Percentiles rank a stretch among this genome's conserved stretches.
These are phyloP conservation scores for Potamarius usumacintae DNA, from an alignment of 2,113 vertebrate species.

Conservation along the genomic window DNA sequence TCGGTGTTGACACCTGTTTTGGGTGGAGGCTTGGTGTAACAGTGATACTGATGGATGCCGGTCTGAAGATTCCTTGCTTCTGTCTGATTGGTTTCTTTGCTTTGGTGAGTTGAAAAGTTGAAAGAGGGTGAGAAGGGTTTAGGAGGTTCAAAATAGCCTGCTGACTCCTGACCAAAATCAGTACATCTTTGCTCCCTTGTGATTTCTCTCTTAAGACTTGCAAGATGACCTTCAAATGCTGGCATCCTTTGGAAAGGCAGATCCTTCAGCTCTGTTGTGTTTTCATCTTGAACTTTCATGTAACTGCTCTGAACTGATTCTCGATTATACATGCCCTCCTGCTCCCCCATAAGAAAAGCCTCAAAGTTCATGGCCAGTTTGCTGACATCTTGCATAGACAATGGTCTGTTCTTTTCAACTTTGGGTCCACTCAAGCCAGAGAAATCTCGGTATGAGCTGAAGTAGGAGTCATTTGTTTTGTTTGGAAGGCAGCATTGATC, in stretches of 20 bases:
- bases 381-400: conserved; percentile 58
- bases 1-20: conserved; percentile 13
- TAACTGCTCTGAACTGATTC: conserved; percentile 53
- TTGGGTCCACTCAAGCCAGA: conserved; percentile 44
- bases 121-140: conserved; percentile 46
- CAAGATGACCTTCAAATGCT: conserved; percentile 45
- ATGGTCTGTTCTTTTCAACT: conserved; percentile 41
- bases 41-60: conserved; percentile 55
- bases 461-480: conserved; percentile 50
- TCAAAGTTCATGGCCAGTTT: conserved; percentile 62
- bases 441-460: conserved; percentile 53
- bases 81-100: conserved; percentile 52
- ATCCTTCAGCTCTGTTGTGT: conserved; percentile 60
- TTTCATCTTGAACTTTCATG: conserved; percentile 57
- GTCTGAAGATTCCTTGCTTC: conserved; percentile 40
- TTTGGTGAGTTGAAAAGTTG: conserved; percentile 53
- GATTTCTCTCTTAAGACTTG: conserved; percentile 57
- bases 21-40: conserved; percentile 47
- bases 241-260: conserved; percentile 54
- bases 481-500: conserved; percentile 47
- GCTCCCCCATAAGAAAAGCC: conserved; percentile 55
- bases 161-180: conserved; percentile 50
- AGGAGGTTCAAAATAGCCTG: conserved; percentile 45
- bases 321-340: conserved; percentile 43
- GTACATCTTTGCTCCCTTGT: conserved; percentile 49